These are phyloP conservation scores for Adelphocoris suturalis DNA, from an alignment of 2,888 invertebrate species.

Conservation along the genomic window DNA sequence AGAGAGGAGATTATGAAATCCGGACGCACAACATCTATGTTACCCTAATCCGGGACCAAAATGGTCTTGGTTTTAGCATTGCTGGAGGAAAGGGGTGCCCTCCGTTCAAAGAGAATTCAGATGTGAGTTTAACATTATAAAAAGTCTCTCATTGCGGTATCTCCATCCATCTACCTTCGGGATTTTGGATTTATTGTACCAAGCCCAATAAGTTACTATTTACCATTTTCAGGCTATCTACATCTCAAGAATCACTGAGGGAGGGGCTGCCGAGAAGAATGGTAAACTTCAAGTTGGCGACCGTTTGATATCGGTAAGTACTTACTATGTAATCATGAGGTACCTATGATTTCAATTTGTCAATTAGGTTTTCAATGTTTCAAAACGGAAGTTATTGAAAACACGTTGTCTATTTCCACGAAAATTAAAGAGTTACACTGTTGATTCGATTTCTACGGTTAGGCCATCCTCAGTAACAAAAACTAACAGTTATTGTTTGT, in stretches of 20 bases:
- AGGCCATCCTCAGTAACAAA: no score
- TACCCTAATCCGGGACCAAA: conserved; percentile 94
- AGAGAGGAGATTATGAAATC: conserved; percentile 77
- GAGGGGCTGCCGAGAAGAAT: conserved; percentile 95
- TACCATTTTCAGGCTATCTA: conserved; percentile 85
- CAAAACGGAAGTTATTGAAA: no score
- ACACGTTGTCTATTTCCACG: no score
- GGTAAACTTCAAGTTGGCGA: conserved; percentile 93
- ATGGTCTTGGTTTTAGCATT: conserved; percentile 97
- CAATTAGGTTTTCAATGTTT: no score
- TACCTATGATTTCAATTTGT: no score
- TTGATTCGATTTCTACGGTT: no score
- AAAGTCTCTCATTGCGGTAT: no score
- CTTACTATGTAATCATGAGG: no score
- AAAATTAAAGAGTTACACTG: no score
- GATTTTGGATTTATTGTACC: no score
- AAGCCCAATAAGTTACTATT: not conserved
- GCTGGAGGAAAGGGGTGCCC: conserved; percentile 95
- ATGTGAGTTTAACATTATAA: conserved; percentile 78
- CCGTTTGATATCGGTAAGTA: conserved; percentile 90
- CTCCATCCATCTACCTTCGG: no score
- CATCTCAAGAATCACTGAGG: conserved; percentile 91
- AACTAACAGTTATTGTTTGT: no score
- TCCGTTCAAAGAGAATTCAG: conserved; percentile 85
- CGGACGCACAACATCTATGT: conserved; percentile 89